Evolutionary conservation across 2,113 vertebrate species (phyloP).

Genomic region (Actenoides hombroni): DNA sequence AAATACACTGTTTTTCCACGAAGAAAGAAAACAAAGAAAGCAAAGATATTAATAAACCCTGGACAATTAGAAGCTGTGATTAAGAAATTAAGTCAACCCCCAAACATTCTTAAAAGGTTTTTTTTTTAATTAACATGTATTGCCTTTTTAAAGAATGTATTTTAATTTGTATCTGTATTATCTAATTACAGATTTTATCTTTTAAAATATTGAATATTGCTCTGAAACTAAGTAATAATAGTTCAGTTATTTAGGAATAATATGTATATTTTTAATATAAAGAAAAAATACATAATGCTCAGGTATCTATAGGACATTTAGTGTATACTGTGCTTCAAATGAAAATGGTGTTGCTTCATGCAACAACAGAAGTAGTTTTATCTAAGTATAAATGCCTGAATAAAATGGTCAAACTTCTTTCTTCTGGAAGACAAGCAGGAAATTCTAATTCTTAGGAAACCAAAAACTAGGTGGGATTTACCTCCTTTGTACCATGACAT

Average conservation of each 20-base stretch:
- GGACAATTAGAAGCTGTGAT: slow-evolving; percentile 42
- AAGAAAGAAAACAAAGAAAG: slow-evolving; percentile 31
- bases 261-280: background rate
- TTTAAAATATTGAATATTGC: background rate
- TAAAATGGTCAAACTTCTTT: background rate
- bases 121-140: background rate
- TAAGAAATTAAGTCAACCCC: slow-evolving; percentile 54
- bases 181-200: background rate
- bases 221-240: background rate
- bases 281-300: background rate
- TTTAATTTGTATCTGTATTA: background rate
- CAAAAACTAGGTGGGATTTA: background rate
- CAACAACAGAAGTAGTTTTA: background rate
- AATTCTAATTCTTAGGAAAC: background rate
- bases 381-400: background rate
- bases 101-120: slow-evolving; percentile 63
- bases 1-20: slow-evolving; percentile 30
- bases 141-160: background rate
- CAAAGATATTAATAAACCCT: background rate
- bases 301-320: background rate
- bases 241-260: background rate
- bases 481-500: background rate
- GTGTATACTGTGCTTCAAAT: background rate
- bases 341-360: background rate
- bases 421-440: background rate